Evolutionary conservation across 2,888 invertebrate species (phyloP), one percentile per base, ranked within the genome.

Genomic region (Smittia aterrima): DNA sequence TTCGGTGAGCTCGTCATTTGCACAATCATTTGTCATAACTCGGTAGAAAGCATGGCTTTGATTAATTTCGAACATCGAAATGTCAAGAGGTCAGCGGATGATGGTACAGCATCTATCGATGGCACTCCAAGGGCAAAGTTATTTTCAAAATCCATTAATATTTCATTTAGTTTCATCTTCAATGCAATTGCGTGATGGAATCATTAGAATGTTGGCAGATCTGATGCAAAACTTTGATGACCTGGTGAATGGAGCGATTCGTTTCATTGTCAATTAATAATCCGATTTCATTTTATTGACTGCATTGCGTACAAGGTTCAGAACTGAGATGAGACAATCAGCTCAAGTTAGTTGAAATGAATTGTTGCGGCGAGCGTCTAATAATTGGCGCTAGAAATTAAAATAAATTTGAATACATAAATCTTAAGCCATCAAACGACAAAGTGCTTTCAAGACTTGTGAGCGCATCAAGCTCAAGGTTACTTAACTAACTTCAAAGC

Each of bases 291-390:
- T 16, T n/a, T 47, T 47, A 47, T 47, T 47, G 47, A 11, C 47
- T 6, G 47, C n/a, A 47, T n/a, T 47, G 47, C 47, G 47, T 47
- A 32, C 47, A 47, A 47, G 47, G 47, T 47, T 47, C n/a, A 47
- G 16, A 47, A 47, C 16, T 47, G 32, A 32, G 32, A 32, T 47
- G 47, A 47, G 16, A 47, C 47, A 47, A 47, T 47, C 47, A n/a
- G 47, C 32, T 32, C 32, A 9, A n/a, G 47, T 47, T 47, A 47
- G 6, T 47, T 16, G 2, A 6, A 47, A 47, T 47, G 47, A 47
- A 2, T 47, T 47, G 47, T 11, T 47, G 32, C 32, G 32, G 32
- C 3, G 32, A 32, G 9, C 32, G 32, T 47, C 47, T 47, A 47
- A n/a, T 47, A 47, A 47, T 47, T 11, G 47, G 47, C 47, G 16